These are phyloP conservation scores for Mamestra brassicae DNA, from an alignment of 2,888 invertebrate genomes.

Conservation along the genomic window DNA sequence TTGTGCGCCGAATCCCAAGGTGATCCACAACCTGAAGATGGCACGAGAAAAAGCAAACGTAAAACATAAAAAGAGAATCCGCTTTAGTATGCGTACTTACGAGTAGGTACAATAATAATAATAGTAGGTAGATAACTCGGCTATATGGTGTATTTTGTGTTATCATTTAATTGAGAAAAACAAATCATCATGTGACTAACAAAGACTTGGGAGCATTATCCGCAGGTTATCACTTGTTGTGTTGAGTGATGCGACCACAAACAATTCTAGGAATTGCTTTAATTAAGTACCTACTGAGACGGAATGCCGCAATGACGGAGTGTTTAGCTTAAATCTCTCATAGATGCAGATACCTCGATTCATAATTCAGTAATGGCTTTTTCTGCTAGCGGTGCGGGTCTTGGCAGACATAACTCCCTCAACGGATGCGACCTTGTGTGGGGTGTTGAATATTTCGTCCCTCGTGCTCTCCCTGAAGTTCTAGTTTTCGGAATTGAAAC, in stretches of 20 bases:
- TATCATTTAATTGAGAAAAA: slow-evolving; percentile 11
- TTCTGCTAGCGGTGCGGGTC: background rate
- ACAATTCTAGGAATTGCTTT: background rate
- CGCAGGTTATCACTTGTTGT: slow-evolving; percentile 31
- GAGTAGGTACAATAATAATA: background rate
- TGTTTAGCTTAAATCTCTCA: background rate
- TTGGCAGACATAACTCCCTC: background rate
- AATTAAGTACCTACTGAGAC: too few relatives aligned
- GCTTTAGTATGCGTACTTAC: too few relatives aligned
- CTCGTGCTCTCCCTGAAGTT: background rate
- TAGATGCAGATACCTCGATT: background rate
- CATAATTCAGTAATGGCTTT: too few relatives aligned
- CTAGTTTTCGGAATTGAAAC: background rate
- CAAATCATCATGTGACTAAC: slow-evolving; percentile 31
- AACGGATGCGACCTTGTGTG: background rate
- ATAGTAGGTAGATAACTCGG: background rate
- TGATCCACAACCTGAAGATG: background rate
- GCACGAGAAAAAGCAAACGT: background rate
- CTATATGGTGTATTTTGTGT: background rate
- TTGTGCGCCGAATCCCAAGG: too few relatives aligned
- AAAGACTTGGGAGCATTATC: slow-evolving; percentile 24
- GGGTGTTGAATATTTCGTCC: background rate
- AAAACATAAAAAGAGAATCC: background rate
- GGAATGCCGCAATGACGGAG: too few relatives aligned
- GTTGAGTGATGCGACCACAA: slow-evolving; percentile 15